Base-by-base conservation (phyloP, 2,888 invertebrate genomes). In the Dicyrtoma fusca region DNA sequence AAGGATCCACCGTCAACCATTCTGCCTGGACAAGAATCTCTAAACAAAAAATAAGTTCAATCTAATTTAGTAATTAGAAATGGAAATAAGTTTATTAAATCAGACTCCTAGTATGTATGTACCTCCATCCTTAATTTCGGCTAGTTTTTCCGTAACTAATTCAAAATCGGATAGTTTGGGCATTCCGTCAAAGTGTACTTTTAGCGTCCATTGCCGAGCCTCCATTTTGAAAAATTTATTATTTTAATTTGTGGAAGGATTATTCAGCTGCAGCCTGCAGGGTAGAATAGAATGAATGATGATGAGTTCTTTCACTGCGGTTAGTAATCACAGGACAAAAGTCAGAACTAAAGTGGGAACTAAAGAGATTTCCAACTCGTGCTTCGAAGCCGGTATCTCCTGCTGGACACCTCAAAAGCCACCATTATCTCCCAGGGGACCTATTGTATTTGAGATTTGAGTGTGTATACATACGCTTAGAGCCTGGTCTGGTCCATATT, bases 1-100 rank as follows among this genome's bases (percentile, higher is more conserved):
- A 91, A 0, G 91, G 91, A 83, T 91, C 91, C n/a, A 91, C 89
- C 76, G 90, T 90, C 0, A 90, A 82, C 82, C 87, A 91, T 81
- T 88, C 86, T 1, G 90, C 91, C 84, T 91, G 87, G 1, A 87
- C 85, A 61, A 91, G 53, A 4, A 53, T 53, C 19, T 53, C 53
- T 53, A 53, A 17, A 53, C 34, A 34, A 34, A 34, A 34, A 5
- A 5, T 34, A 34, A 3, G 3, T 34, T 5, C 34, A 34, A 8
- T 34, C 3, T 5, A 34, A 34, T 34, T 34, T 34, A 34, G 8
- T 34, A 34, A 34, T 34, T 34, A 34, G 4, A 5, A 34, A 34
- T 8, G 34, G 3, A 34, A 34, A 8, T 34, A 34, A 34, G 8
- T 34, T 5, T 5, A 34, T 34, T 5, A 8, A 14, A 25, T 78